Evolutionary conservation across 1,140 invertebrate species (phyloP), one percentile per base, ranked within the genome.

Genomic region (Drosophila pandora): DNA sequence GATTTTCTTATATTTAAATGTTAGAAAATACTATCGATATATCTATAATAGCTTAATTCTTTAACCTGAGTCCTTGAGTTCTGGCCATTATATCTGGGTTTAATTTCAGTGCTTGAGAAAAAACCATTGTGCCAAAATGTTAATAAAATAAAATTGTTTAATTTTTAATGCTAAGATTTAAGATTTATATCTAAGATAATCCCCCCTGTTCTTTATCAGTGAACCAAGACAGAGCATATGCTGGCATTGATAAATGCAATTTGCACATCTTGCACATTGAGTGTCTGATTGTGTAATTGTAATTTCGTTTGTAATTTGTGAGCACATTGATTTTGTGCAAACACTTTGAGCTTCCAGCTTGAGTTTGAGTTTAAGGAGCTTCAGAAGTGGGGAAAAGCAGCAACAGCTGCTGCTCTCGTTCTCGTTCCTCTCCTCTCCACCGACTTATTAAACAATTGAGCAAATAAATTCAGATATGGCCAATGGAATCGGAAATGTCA

Each of bases 261-360:
- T 59, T 13, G 45, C 53, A 52, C 45, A 62, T 49, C 22, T 60
- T 37, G 47, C 13, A 48, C 22, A 34, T 53, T 30, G 21, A 47
- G 23, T 47, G 62, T 39, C 39, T 54, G 47, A 52, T 60, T 61
- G 28, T 28, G 47, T 34, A 54, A 64, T 61, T 50, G 47, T 65
- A 56, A 59, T 77, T 87, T 56, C 59, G 63, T 65, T 82, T 70
- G 65, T 71, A 73, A 78, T 63, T 77, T 81, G 58, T 39, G 34
- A 63, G 61, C 39, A 37, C 62, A 77, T 72, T 81, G 72, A 82
- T 60, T 63, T 74, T 47, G 50, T 63, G 62, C 57, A 74, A 85
- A 61, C 61, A 76, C 56, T 58, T 53, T 17, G 41, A 63, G 50
- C 63, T 43, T 41, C 13, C 39, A 17, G 41, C 13, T 21, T 21